Evolutionary conservation across 2,113 vertebrate species (phyloP).

Genomic region (Choloepus hoffmanni): DNA sequence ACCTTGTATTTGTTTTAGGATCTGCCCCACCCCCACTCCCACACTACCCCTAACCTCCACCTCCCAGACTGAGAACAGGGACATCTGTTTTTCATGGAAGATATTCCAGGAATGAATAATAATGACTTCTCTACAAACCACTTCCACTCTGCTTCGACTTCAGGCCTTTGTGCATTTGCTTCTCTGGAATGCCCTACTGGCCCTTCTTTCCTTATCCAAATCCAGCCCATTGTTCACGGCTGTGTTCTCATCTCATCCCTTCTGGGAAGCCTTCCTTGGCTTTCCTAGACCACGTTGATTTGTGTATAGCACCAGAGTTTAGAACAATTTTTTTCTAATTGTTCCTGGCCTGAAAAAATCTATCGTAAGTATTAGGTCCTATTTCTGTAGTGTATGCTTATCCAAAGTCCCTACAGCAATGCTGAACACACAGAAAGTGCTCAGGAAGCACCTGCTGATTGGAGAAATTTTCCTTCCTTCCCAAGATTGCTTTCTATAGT

Average conservation of each 20-base stretch:
- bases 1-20: neutral
- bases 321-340: neutral
- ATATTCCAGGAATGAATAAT: neutral
- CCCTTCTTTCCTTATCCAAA: neutral
- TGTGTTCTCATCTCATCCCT: neutral
- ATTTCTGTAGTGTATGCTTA: neutral
- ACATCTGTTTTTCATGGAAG: neutral
- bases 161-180: neutral
- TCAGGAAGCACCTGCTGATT: neutral
- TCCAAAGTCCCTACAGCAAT: neutral
- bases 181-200: neutral
- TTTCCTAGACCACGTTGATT: neutral
- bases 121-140: neutral
- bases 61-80: neutral
- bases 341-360: neutral
- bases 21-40: neutral
- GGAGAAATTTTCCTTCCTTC: too few species aligned
- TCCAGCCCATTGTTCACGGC: neutral
- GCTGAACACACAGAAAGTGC: neutral
- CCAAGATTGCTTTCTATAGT: neutral
- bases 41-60: neutral
- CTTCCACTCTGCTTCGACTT: neutral
- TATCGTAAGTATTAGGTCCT: neutral
- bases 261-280: neutral
- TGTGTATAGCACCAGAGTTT: neutral